Evolutionary conservation across 2,888 invertebrate genomes (phyloP).

Genomic region (Poecilobothrus nobilitatus): DNA sequence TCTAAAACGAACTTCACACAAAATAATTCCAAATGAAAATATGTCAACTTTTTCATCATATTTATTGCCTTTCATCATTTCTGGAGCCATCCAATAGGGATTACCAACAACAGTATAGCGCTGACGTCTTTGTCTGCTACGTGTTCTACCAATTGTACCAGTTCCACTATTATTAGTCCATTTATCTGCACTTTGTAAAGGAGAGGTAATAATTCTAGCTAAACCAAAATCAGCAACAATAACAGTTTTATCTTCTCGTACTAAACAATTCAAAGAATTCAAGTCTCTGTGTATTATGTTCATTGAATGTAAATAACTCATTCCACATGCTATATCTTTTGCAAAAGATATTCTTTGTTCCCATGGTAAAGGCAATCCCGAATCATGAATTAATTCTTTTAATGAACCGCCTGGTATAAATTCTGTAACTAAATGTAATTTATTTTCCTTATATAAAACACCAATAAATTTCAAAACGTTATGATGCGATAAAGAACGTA

Average conservation of each 20-base stretch:
- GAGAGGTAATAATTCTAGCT: conserved; percentile 62
- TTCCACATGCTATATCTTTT: conserved; percentile 85
- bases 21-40: conserved; percentile 89
- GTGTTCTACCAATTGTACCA: conserved; percentile 47
- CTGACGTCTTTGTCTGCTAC: conserved; percentile 66
- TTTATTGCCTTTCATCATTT: conserved; percentile 94
- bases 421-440: conserved; percentile 85
- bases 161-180: conserved; percentile 33
- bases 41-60: conserved; percentile 96
- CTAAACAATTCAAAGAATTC: conserved; percentile 91
- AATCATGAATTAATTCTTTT: conserved; percentile 73
- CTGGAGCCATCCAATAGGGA: conserved; percentile 98
- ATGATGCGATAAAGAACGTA: conserved; percentile 78
- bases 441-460: conserved; percentile 85
- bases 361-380: conserved; percentile 64
- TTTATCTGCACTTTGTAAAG: conserved; percentile 41
- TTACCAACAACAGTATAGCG: conserved; percentile 93
- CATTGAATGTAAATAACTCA: conserved; percentile 90
- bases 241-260: conserved; percentile 81
- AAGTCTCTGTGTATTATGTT: conserved; percentile 92
- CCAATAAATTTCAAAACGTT: conserved; percentile 89
- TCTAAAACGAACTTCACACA: conserved; percentile 67
- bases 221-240: conserved; percentile 94
- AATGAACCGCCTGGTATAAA: conserved; percentile 87
- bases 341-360: conserved; percentile 73